These are phyloP conservation scores for Musca domestica DNA, from an alignment of 1,140 invertebrate species.

Conservation along the genomic window DNA sequence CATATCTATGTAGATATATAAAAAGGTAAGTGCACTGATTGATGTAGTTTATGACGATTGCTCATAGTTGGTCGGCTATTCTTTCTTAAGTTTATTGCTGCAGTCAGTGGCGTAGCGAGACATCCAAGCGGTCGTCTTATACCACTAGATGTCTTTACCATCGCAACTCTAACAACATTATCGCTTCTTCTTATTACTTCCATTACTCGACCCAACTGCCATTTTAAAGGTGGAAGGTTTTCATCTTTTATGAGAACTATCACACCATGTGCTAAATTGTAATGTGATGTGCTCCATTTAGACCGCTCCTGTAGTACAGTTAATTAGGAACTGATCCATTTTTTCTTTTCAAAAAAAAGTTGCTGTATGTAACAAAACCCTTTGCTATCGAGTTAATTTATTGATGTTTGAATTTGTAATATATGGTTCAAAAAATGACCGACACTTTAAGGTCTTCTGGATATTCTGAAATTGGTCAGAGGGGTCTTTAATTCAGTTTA, in stretches of 20 bases:
- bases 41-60: too few relatives aligned
- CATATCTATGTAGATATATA: too few relatives aligned
- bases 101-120: too few relatives aligned
- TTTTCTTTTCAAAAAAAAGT: slow-evolving; percentile 22
- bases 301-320: slow-evolving; percentile 9
- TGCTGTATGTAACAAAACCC: slow-evolving; percentile 12
- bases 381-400: slow-evolving; percentile 13
- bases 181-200: not conserved
- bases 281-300: slow-evolving; percentile 1
- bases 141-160: too few relatives aligned
- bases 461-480: too few relatives aligned
- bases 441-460: too few relatives aligned
- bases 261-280: not conserved
- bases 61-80: too few relatives aligned
- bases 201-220: slow-evolving; percentile 3
- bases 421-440: slow-evolving; percentile 35
- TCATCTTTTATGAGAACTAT: slow-evolving; percentile 23
- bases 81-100: too few relatives aligned
- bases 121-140: too few relatives aligned
- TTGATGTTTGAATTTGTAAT: slow-evolving; percentile 12
- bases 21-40: too few relatives aligned
- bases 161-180: not conserved
- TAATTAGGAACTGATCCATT: slow-evolving; percentile 12
- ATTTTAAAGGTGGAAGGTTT: slow-evolving; percentile 19
- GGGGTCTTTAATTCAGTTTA: too few relatives aligned